Conservation (phyloP, 1,140 invertebrate species). For the Popillia japonica region DNA sequence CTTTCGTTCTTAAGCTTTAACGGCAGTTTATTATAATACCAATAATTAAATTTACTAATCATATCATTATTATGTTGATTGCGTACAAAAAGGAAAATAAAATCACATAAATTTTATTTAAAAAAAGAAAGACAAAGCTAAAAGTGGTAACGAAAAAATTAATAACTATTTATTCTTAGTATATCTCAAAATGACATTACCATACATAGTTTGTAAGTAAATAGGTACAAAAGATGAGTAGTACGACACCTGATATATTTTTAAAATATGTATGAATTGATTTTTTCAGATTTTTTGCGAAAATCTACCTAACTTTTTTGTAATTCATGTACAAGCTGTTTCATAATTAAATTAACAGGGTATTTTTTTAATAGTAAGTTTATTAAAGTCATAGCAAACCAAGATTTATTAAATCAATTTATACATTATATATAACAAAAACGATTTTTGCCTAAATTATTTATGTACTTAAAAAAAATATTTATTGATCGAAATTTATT, state of each 20-base stretch:
- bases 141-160: slow-evolving; percentile 32
- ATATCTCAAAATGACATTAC: neutral
- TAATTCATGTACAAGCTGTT: too few species aligned
- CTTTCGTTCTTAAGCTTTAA: neutral
- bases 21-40: neutral
- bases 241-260: slow-evolving; percentile 27
- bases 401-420: neutral
- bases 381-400: too few species aligned
- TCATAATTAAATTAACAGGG: too few species aligned
- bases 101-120: neutral
- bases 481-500: slow-evolving; percentile 49
- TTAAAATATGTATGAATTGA: neutral
- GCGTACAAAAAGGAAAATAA: neutral
- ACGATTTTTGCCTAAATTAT: slow-evolving; percentile 48
- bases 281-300: too few species aligned
- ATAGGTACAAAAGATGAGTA: slow-evolving; percentile 40
- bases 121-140: neutral
- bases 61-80: neutral
- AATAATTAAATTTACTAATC: neutral
- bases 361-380: too few species aligned
- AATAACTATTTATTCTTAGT: slow-evolving; percentile 13
- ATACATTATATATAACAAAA: slow-evolving; percentile 39
- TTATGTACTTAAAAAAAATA: slow-evolving; percentile 47
- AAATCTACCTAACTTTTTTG: too few species aligned
- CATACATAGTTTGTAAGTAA: slow-evolving; percentile 25